Base-by-base conservation (phyloP, 2,113 vertebrate genomes). In the Carassius gibelio region DNA sequence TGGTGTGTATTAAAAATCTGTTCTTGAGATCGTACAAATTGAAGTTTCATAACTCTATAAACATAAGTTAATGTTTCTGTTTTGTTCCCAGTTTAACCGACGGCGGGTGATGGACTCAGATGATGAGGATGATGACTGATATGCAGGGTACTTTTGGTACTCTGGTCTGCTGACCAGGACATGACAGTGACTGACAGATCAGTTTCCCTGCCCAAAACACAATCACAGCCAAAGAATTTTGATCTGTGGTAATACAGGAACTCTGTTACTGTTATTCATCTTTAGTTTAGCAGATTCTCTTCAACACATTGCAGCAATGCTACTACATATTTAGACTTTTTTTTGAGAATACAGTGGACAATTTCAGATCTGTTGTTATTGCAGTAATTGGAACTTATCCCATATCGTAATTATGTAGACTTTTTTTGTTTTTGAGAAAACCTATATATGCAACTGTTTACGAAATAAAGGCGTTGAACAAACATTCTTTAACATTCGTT, bases 21-120 rank as follows among this genome's bases (percentile, higher is more conserved):
- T 76, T 75, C 26, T 30, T 1, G 3, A 75, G 48, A 26, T 52
- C 52, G n/a, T 75, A 50, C 26, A 26, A 19, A 48, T 48, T 48
- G 6, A 75, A 26, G 23, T 1, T 5, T 38, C 69, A 72, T n/a
- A 48, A 50, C n/a, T 72, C 15, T 42, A 21, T 26, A 48, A 50
- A 30, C 42, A 45, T 23, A 45, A 42, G 15, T 48, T 1, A 76
- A 76, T 55, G 7, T 55, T 3, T 30, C 13, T 30, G 42, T 10
- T 17, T 82, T 26, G 48, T 82, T 34, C 87, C 71, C 85, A 99
- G 98, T 99, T 99, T 93, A 99, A 97, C 95, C 96, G 98, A 93
- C 96, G 94, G 90, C 96, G 92, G 93, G 98, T 99, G 87, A 90
- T 99, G 98, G 98, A 99, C 91, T 99, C 98, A 0, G 98, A 99